phyloP scores from a whole-genome alignment of 1,140 invertebrate genomes.

The Euwallacea similis region DNA sequence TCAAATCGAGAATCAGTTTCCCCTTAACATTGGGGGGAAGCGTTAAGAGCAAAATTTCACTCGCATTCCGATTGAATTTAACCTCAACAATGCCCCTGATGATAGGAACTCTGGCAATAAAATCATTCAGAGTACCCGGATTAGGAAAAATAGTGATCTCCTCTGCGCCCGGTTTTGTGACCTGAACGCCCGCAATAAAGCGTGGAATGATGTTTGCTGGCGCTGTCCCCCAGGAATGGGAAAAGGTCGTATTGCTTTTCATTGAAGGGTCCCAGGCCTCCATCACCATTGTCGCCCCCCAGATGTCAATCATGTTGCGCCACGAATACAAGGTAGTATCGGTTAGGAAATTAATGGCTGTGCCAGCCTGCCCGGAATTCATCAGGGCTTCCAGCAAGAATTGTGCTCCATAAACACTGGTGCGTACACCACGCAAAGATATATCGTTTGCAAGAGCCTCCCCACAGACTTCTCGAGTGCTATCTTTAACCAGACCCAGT shows the following conservation, averaged over 20 bases:
- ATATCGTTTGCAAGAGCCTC: slow-evolving; percentile 1
- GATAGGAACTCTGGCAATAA: too few species aligned
- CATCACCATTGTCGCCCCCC: slow-evolving; percentile 2
- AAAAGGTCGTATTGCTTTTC: slow-evolving; percentile 4
- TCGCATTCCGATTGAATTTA: too few species aligned
- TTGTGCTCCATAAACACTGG: slow-evolving; percentile 1
- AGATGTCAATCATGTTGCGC: background rate
- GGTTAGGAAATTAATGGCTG: slow-evolving; percentile 2
- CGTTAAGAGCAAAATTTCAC: too few species aligned
- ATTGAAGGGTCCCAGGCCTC: slow-evolving; percentile 1
- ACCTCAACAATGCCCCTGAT: too few species aligned
- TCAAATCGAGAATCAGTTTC: too few species aligned
- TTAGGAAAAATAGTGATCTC: slow-evolving; percentile 2
- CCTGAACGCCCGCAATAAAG: background rate
- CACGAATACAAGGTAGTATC: slow-evolving; percentile 2
- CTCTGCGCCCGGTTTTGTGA: slow-evolving; percentile 1
- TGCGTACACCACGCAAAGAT: background rate
- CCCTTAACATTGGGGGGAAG: too few species aligned
- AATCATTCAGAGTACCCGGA: background rate
- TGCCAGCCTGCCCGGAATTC: background rate
- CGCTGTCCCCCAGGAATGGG: slow-evolving; percentile 1
- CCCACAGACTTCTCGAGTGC: background rate
- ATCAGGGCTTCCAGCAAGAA: slow-evolving; percentile 1
- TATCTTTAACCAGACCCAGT: background rate
- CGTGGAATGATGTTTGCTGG: slow-evolving; percentile 1